A percentile compares a stretch with the other conserved stretches of the same genome.
phyloP scores from a whole-genome alignment of 2,113 vertebrate genomes.

The Labeo catla region DNA sequence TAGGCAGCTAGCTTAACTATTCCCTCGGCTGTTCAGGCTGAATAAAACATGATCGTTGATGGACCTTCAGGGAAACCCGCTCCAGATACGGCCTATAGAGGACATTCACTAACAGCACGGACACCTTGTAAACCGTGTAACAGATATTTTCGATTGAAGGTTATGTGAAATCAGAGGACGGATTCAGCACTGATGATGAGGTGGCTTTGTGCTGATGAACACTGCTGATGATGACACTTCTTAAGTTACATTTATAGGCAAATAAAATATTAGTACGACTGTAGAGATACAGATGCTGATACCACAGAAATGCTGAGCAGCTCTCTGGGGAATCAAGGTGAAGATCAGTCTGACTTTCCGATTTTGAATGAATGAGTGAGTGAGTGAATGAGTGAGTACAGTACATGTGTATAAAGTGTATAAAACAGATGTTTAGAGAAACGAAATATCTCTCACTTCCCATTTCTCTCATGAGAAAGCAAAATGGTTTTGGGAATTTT shows the following conservation, averaged over 20 bases:
- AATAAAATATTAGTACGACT: background rate
- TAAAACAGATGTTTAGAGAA: background rate
- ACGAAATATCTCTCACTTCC: background rate
- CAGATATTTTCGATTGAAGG: background rate
- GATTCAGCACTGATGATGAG: background rate
- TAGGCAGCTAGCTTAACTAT: conserved; percentile 41
- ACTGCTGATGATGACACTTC: background rate
- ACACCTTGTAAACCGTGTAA: conserved; percentile 21
- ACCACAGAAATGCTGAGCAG: background rate
- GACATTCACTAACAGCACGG: conserved; percentile 23
- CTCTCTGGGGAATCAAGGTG: background rate
- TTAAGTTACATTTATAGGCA: conserved; percentile 16
- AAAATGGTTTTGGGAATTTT: background rate
- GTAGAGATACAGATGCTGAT: conserved; percentile 17
- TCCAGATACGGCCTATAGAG: conserved; percentile 19
- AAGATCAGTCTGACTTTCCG: conserved; percentile 5
- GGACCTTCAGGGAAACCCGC: conserved; percentile 35
- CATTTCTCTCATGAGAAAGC: background rate
- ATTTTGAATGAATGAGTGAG: background rate
- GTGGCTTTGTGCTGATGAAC: conserved; percentile 5
- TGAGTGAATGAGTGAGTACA: too few species aligned
- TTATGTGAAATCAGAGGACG: conserved; percentile 31
- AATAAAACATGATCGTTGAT: conserved; percentile 41
- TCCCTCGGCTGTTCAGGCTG: conserved; percentile 33
- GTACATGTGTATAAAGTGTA: background rate